Evolutionary conservation across 2,113 vertebrate genomes (phyloP).

Genomic region (Dasypus novemcinctus): DNA sequence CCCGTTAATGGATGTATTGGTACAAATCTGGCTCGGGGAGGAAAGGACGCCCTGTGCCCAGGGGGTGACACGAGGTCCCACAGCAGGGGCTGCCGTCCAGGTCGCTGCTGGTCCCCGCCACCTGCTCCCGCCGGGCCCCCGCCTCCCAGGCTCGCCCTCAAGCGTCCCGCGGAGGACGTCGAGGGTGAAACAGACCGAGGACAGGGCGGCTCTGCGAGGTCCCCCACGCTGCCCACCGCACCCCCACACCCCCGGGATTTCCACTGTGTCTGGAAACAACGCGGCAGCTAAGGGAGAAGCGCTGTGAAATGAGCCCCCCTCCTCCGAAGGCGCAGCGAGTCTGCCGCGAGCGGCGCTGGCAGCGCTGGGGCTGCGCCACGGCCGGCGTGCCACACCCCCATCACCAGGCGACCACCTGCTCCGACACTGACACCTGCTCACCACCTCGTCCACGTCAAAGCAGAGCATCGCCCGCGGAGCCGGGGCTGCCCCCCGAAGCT

Average conservation of each 20-base stretch:
- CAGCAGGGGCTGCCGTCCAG: constrained; percentile 65
- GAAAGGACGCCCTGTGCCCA: constrained; percentile 73
- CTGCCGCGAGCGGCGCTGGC: too few species aligned
- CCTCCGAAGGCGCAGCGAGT: too few species aligned
- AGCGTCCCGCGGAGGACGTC: not conserved
- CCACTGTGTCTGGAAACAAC: constrained; percentile 55
- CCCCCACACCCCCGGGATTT: constrained; percentile 50
- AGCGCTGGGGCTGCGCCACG: too few species aligned
- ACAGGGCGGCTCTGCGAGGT: not conserved
- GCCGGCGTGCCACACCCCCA: too few species aligned
- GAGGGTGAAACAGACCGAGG: not conserved
- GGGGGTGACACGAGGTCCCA: constrained; percentile 38
- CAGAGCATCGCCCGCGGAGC: too few species aligned
- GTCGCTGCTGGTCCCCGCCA: constrained; percentile 58
- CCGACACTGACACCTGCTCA: too few species aligned
- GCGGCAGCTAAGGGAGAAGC: too few species aligned
- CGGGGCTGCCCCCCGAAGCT: too few species aligned
- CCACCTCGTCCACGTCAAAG: too few species aligned
- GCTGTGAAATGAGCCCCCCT: too few species aligned
- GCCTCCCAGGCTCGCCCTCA: constrained; percentile 47
- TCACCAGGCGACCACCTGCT: too few species aligned
- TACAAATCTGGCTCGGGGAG: constrained; percentile 58
- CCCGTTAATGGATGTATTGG: constrained; percentile 68
- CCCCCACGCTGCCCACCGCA: not conserved
- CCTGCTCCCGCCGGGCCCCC: not conserved